Evolutionary conservation across 2,113 vertebrate species (phyloP), one percentile per base, ranked within the genome.

Genomic region (Lepidothrix coronata): DNA sequence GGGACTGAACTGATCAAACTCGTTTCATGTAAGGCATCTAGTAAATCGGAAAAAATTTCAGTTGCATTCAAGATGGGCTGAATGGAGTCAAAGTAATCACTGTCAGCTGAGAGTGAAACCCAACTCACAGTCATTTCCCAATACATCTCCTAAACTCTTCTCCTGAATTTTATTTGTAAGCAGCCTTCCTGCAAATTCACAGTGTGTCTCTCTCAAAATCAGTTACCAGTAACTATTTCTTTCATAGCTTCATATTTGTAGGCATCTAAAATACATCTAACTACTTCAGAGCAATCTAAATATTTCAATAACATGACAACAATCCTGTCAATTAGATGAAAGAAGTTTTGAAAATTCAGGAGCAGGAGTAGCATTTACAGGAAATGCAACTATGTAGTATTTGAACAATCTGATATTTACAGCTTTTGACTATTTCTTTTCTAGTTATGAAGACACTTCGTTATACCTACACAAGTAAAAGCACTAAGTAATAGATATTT

Each of bases 1-100:
- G 91, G 73, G 92, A 75, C 66, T 87, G 76, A 93, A 80, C 86
- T 78, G 79, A 86, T 94, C 57, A 93, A 89, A 94, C 83, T 91
- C 0, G 2, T 84, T 89, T 94, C 85, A 85, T 44, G 23, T 88
- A 87, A 91, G 76, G 61, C 65, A 78, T 15, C 92, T 88, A 82
- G 66, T 92, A 95, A 94, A 94, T 68, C 0, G 3, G 17, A 15
- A 41, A 76, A 80, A 91, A 54, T 3, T 3, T n/a, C 30, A 21
- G 18, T 89, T 63, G 73, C 61, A 55, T 89, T 93, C 83, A 92
- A 67, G 80, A 70, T 61, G 37, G 44, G 31, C 62, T 95, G 76
- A 94, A 97, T 72, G 86, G 41, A 95, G 20, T 62, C 1, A 2
- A 84, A 86, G 52, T n/a, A 62, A 84, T 72, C 85, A 46, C 81